Base-by-base conservation (phyloP, 2,888 invertebrate species). In the Spatulosminthurus flaviceps region DNA sequence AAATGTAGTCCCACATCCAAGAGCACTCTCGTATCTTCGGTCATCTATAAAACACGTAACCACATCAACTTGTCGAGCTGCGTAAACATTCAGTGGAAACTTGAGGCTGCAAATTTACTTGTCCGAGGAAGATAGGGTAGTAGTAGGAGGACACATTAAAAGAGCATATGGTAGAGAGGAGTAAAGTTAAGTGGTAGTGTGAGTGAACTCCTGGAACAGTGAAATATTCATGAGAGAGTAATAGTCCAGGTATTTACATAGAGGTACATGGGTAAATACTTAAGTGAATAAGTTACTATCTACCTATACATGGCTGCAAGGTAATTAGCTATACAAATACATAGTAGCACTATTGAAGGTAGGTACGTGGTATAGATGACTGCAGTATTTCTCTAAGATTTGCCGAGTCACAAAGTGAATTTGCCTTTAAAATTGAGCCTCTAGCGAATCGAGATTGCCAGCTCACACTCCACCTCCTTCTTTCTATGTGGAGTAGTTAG, bases 181-280 rank as follows among this genome's bases (percentile, higher is more conserved):
- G 34, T 34, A 34, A 34, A 34, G 4, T 34, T 34, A 34, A 34
- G 34, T n/a, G n/a, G n/a, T 9, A 34, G 9, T 34, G 34, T 34
- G 34, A 34, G 34, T 34, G 34, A 34, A 34, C 34, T 34, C 34
- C 34, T 34, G 34, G 34, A 34, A 71, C 70, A 71, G 70, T 34
- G 51, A 72, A 72, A 72, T 72, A 72, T 72, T 72, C 72, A 72
- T 72, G 72, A 72, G 26, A 72, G 51, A 51, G 72, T 72, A 72
- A 72, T 51, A 51, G 26, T 24, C 43, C 43, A n/a, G n/a, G n/a
- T n/a, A n/a, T n/a, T n/a, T n/a, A n/a, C n/a, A 43, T 51, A 26
- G 19, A 11, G 43, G 24, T 71, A 42, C 34, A 1, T 29, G 34
- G 13, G n/a, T 24, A 67, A 16, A 66, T 21, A 66, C 16, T 7